Conservation (phyloP, 2,797 vertebrate genomes). For the Gephyroberyx darwinii region DNA sequence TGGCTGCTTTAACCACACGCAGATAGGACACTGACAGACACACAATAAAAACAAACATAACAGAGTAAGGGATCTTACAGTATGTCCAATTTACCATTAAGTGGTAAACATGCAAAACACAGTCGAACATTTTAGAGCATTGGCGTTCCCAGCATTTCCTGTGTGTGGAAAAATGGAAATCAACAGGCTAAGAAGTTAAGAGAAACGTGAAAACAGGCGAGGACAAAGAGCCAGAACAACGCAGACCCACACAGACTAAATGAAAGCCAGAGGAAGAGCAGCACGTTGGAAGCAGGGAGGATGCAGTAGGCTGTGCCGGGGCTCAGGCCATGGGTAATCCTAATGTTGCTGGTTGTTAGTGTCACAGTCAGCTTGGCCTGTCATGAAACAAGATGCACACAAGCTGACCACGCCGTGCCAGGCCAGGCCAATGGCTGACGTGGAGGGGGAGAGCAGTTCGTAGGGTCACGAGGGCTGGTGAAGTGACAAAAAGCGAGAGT, state of each 20-base stretch:
- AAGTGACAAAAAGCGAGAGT: conserved; percentile 43
- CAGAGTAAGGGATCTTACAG: conserved; percentile 38
- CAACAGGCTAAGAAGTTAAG: background rate
- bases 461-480: conserved; percentile 8
- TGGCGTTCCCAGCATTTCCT: conserved; percentile 1
- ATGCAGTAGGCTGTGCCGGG: conserved; percentile 7
- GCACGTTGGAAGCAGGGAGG: background rate
- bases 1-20: conserved; percentile 53
- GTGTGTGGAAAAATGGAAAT: conserved; percentile 11
- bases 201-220: no score
- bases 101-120: conserved; percentile 49
- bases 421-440: conserved; percentile 30
- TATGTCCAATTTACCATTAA: conserved; percentile 41
- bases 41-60: conserved; percentile 31
- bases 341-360: conserved; percentile 39
- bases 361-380: conserved; percentile 55
- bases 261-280: background rate
- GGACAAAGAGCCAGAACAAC: background rate
- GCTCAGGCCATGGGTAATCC: conserved; percentile 17
- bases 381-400: conserved; percentile 46
- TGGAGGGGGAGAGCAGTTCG: conserved; percentile 9
- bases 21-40: conserved; percentile 44
- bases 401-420: conserved; percentile 8
- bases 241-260: background rate
- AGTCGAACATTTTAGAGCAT: conserved; percentile 12